Evolutionary conservation across 2,113 vertebrate genomes (phyloP), one percentile per base, ranked within the genome.

Genomic region (Brachyhypopomus gauderio): DNA sequence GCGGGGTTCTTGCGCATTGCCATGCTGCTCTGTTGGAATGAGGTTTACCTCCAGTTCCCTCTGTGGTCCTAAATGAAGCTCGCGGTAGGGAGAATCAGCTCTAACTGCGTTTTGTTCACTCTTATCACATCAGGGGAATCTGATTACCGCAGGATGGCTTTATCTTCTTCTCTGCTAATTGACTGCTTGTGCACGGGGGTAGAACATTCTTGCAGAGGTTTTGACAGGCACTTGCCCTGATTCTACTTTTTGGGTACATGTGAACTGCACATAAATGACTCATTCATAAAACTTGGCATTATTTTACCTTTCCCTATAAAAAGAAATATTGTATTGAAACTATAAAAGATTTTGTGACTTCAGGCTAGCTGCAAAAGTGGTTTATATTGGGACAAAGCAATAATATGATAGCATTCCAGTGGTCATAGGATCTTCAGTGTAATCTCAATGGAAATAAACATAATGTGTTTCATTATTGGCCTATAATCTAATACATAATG

Each of bases 51-150:
- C 58, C 58, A 58, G 14, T 22, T 62, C 59, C 41, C 27, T 63
- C 71, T 45, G 70, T 55, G 30, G 71, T 64, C 70, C 71, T 74
- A 55, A 73, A 56, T 72, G 71, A 52, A 72, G 71, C 66, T 63
- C 58, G 19, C 55, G 82, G 63, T 14, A 12, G 62, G 78, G 66
- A 41, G 82, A 85, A 78, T 75, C 52, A 79, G 17, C 22, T 30
- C 69, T 85, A 67, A 85, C 74, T 78, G 79, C 62, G 59, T 85
- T 75, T 75, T 4, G 12, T 67, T 75, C 56, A 56, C 73, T 78
- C 75, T 56, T 75, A 77, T 75, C 66, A 60, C 60, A 74, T 80
- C 63, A 72, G 3, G 41, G 19, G 27, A 75, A 63, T 75, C 22
- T 27, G 45, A 82, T 82, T 75, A 82, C 63, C 6, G 6, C 52